Evolutionary conservation across 2,888 invertebrate genomes (phyloP), one percentile per base, ranked within the genome.

Genomic region (Pasiphila rectangulata): DNA sequence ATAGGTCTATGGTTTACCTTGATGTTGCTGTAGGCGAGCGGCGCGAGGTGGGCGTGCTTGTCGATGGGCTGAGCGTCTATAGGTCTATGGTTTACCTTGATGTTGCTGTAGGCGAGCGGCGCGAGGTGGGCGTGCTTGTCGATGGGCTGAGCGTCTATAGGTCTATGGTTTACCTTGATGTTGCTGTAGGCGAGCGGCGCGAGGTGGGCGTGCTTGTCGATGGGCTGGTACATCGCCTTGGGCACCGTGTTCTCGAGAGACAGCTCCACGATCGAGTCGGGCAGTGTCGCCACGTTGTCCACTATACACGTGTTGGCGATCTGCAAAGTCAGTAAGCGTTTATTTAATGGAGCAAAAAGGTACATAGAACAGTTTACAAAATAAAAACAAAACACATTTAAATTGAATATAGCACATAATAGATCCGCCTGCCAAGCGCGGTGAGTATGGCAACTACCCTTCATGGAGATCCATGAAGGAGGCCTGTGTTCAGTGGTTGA

Each of bases 211-310:
- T 87, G 83, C 46, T 89, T 88, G 60, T 87, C 84, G 19, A 84
- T 79, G 0, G 76, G 62, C 36, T 84, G 87, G 64, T 87, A 89
- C 56, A 87, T 73, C 0, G 83, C 78, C 67, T 89, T 89, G 2
- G 86, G 81, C 16, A 83, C 83, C 0, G 86, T 77, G 52, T 73
- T 80, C 54, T 88, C 89, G 15, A 89, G 59, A 0, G 89, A 87
- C 1, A 89, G 57, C 59, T 89, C 89, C 4, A 89, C 89, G 35
- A 89, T 81, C 0, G 89, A 83, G 51, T 89, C 89, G 0, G 89
- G 89, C 0, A 89, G 67, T 0, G 79, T 73, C 0, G 79, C 70
- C 23, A 77, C 86, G 48, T 82, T 86, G 63, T 86, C 87, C 9
- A 87, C 88, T 56, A 88, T 86, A 51, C 88, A 88, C 0, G 84